A percentile compares a stretch with the other conserved stretches of the same genome.
These are phyloP conservation scores for Coelopa frigida DNA, from an alignment of 1,140 invertebrate genomes.

Conservation along the genomic window DNA sequence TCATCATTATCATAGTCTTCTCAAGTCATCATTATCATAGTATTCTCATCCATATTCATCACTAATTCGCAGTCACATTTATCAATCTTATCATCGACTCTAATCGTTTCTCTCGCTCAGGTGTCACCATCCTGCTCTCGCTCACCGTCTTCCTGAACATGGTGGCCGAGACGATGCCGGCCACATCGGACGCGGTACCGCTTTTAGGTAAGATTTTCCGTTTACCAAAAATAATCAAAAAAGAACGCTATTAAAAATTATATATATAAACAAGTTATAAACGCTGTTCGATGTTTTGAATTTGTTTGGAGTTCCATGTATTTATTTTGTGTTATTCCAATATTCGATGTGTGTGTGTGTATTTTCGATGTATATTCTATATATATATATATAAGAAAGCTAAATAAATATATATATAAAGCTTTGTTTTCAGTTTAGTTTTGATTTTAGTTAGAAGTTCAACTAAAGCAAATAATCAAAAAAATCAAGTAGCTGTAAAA, in stretches of 20 bases:
- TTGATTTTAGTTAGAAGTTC: no score
- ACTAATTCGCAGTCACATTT: background rate
- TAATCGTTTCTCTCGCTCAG: conserved; percentile 49
- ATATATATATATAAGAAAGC: conserved; percentile 2
- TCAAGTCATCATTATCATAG: no score
- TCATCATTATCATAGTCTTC: no score
- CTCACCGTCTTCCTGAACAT: conserved; percentile 96
- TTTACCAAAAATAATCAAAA: conserved; percentile 33
- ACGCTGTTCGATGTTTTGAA: background rate
- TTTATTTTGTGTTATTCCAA: background rate
- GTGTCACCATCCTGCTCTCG: conserved; percentile 97
- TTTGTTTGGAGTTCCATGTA: background rate
- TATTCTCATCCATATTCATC: no score
- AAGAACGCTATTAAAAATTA: background rate
- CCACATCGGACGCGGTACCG: conserved; percentile 81
- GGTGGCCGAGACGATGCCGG: conserved; percentile 89
- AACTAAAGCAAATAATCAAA: no score
- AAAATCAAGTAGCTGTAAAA: no score
- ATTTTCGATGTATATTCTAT: background rate
- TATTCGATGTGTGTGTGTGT: conserved; percentile 1
- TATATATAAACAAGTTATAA: background rate
- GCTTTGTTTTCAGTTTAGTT: no score
- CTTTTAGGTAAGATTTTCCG: conserved; percentile 49
- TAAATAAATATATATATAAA: no score
- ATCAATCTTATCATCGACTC: background rate